Evolutionary conservation across 2,888 invertebrate species (phyloP).

Genomic region (Tetramorium bicarinatum): DNA sequence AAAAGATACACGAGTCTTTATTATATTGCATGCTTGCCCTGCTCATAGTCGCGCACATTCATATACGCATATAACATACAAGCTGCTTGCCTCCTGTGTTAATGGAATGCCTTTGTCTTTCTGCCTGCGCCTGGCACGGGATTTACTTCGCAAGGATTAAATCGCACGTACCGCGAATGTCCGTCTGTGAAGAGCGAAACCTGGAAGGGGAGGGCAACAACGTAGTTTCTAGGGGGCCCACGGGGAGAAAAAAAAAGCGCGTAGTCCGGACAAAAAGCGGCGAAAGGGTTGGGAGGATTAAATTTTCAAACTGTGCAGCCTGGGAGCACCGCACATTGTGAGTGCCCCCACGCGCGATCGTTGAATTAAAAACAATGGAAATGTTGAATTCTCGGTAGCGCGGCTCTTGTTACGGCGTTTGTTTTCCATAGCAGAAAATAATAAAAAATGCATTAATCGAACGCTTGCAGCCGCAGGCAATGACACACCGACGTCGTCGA

Average conservation of each 20-base stretch:
- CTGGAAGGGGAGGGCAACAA: constrained; percentile 34
- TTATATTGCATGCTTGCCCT: not conserved
- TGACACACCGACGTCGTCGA: constrained; percentile 41
- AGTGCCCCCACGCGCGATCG: constrained; percentile 30
- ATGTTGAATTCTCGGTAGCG: constrained; percentile 52
- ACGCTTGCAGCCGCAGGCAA: constrained; percentile 31
- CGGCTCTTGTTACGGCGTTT: constrained; percentile 52
- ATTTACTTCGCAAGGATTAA: constrained; percentile 62
- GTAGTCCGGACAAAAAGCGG: constrained; percentile 45
- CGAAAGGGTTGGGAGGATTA: constrained; percentile 47
- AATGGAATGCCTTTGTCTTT: constrained; percentile 61
- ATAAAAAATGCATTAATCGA: constrained; percentile 54
- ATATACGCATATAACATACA: constrained; percentile 39
- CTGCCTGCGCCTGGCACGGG: constrained; percentile 45
- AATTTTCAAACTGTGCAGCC: constrained; percentile 47
- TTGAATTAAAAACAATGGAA: constrained; percentile 74
- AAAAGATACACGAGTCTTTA: constrained; percentile 1
- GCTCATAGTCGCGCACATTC: not conserved
- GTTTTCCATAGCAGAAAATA: constrained; percentile 50
- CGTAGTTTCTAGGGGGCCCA: constrained; percentile 30
- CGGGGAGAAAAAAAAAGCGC: constrained; percentile 32
- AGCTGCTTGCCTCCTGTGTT: constrained; percentile 46
- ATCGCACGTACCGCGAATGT: constrained; percentile 44
- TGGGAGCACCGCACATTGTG: constrained; percentile 36
- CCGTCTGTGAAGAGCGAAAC: constrained; percentile 44